Conservation (phyloP, 2,888 invertebrate genomes). For the Vannuccia rotundouncinata region DNA sequence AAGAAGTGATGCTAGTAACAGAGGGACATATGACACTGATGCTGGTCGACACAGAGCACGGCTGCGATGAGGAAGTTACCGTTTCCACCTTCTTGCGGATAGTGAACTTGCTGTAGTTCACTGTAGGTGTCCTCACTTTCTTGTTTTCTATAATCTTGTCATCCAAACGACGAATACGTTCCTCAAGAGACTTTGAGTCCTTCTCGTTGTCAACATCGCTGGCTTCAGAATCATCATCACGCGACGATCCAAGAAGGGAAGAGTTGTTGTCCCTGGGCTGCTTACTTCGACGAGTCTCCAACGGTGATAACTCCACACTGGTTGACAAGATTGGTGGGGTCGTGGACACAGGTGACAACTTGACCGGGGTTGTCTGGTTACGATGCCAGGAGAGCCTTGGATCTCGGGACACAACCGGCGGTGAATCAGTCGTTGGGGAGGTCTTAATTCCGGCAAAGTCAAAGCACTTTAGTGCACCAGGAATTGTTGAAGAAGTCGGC, state of each 20-base stretch:
- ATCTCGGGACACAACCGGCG: neutral
- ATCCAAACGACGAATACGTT: constrained; percentile 80
- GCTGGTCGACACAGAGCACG: neutral
- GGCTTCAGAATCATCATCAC: constrained; percentile 27
- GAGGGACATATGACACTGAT: constrained; percentile 2
- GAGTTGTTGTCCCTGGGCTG: neutral
- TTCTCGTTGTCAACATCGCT: constrained; percentile 25
- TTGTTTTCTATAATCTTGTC: constrained; percentile 68
- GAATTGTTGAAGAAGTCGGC: neutral
- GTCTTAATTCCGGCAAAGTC: neutral
- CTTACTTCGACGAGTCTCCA: neutral
- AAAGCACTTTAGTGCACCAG: neutral
- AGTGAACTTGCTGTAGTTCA: constrained; percentile 37
- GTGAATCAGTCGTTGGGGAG: neutral
- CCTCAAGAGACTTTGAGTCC: constrained; percentile 67
- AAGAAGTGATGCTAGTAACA: neutral
- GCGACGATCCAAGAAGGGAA: neutral
- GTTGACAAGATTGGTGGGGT: neutral
- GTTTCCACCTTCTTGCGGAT: constrained; percentile 12
- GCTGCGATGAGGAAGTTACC: neutral
- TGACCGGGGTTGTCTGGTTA: neutral
- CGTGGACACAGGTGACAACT: neutral
- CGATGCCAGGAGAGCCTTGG: constrained; percentile 6
- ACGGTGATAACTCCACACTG: neutral
- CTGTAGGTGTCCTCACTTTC: constrained; percentile 35